These are phyloP conservation scores for Leptosomus discolor DNA, from an alignment of 2,113 vertebrate species.

Conservation along the genomic window DNA sequence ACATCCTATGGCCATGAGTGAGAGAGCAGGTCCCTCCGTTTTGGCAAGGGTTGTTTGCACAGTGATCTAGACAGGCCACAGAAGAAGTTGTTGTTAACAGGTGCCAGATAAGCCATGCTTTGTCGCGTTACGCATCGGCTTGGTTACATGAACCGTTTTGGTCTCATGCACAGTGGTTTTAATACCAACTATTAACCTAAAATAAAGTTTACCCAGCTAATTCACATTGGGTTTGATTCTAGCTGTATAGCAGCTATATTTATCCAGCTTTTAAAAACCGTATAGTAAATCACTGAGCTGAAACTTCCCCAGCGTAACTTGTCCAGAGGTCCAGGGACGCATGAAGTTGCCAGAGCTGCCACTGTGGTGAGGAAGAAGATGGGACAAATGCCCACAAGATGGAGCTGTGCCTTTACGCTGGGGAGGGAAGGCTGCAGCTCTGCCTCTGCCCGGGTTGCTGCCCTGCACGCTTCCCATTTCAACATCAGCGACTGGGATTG, in stretches of 20 bases:
- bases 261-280: background rate
- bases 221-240: background rate
- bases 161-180: background rate
- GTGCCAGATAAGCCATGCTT: background rate
- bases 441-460: background rate
- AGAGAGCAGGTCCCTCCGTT: conserved; percentile 80
- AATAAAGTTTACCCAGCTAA: background rate
- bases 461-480: background rate
- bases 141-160: background rate
- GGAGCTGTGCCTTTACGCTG: conserved; percentile 55
- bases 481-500: fast-evolving
- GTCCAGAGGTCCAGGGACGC: fast-evolving
- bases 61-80: conserved; percentile 55
- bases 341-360: background rate
- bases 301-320: background rate
- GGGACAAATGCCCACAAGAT: conserved; percentile 51
- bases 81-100: background rate
- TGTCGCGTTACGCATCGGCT: background rate
- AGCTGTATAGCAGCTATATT: background rate
- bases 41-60: conserved; percentile 77
- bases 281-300: background rate
- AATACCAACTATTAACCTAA: background rate
- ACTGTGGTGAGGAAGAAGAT: background rate
- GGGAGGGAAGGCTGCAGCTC: background rate
- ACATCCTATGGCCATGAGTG: background rate